These are phyloP conservation scores for Urocolius indicus DNA, from an alignment of 2,113 vertebrate genomes.

Conservation along the genomic window DNA sequence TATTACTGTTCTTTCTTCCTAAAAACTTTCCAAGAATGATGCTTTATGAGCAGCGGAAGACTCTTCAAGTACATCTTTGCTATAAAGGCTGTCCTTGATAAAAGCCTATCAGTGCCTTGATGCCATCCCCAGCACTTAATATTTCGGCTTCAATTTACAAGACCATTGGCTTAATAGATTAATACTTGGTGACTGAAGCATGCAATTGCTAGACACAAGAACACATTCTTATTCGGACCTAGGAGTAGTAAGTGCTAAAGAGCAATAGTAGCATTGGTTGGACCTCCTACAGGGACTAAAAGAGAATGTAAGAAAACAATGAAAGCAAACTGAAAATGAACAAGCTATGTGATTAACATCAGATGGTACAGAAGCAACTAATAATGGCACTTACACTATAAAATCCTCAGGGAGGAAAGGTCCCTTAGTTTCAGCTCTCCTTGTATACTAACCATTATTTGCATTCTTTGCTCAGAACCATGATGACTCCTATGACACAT, in stretches of 20 bases:
- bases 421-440: not conserved
- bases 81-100: not conserved
- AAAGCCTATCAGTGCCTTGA: not conserved
- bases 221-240: not conserved
- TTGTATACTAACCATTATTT: not conserved
- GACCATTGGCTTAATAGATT: constrained; percentile 25
- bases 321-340: not conserved
- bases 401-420: not conserved
- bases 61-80: not conserved
- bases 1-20: not conserved
- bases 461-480: not conserved
- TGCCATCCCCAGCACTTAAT: not conserved
- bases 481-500: not conserved
- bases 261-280: not conserved
- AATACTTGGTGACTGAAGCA: constrained; percentile 13
- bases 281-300: not conserved
- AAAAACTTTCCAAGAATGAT: not conserved
- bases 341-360: not conserved
- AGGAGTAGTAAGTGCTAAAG: not conserved
- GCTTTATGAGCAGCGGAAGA: not conserved
- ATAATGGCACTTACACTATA: not conserved
- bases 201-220: not conserved
- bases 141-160: constrained; percentile 35
- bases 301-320: not conserved
- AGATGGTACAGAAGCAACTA: not conserved